Evolutionary conservation across 2,113 vertebrate species (phyloP).

Genomic region (Gallinago paraguaiae): DNA sequence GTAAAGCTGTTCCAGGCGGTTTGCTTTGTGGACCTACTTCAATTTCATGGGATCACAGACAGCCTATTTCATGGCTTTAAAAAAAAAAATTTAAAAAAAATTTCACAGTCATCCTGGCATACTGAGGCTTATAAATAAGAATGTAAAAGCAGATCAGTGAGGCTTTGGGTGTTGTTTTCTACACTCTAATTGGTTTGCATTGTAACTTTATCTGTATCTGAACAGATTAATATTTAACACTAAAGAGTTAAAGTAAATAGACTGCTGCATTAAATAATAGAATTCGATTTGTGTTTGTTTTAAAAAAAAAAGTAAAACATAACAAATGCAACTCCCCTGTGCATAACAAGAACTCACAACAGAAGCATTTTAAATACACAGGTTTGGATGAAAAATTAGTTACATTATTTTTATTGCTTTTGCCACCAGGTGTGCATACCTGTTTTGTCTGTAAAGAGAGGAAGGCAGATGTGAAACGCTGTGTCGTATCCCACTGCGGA

Average conservation of each 20-base stretch:
- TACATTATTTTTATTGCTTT: background rate
- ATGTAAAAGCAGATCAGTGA: background rate
- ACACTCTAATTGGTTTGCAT: background rate
- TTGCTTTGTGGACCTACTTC: background rate
- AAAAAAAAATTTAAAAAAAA: background rate
- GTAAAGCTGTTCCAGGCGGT: background rate
- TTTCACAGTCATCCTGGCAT: fast-evolving
- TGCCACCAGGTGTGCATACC: slow-evolving; percentile 81
- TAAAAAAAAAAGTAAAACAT: background rate
- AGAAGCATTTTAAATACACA: background rate
- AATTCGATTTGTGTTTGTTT: background rate
- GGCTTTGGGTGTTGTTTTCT: background rate
- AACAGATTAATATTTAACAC: background rate
- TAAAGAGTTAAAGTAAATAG: background rate
- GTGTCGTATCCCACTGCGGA: slow-evolving; percentile 89
- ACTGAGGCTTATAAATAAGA: slow-evolving; percentile 16
- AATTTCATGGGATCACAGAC: background rate
- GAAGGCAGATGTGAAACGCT: slow-evolving; percentile 85
- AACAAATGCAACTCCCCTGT: background rate
- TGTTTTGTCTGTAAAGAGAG: slow-evolving; percentile 93
- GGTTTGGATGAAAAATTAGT: background rate
- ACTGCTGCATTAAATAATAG: background rate
- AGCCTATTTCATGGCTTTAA: background rate
- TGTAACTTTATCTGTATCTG: background rate
- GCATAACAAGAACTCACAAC: background rate